Evolutionary conservation across 2,797 vertebrate species (phyloP), one percentile per base, ranked within the genome.

Genomic region (Anolis apletophallus): DNA sequence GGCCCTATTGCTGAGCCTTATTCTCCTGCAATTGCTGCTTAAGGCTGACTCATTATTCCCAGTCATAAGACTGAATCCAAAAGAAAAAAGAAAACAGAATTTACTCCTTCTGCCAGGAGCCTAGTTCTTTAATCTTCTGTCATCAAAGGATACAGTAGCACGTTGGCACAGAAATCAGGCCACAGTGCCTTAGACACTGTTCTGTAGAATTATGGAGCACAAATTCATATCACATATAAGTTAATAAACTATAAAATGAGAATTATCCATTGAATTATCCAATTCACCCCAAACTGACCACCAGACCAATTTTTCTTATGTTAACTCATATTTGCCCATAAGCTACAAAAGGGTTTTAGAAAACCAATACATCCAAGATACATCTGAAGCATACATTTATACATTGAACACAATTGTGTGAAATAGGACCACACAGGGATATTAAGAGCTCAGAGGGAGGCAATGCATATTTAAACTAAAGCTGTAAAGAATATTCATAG

Each of bases 341-440:
- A 87, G 78, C 26, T 87, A 91, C 77, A 88, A 93, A 94, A 94
- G 88, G 91, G 50, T 86, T 91, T 50, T 5, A 89, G 91, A 77
- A 77, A 77, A 89, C 80, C 11, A 88, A n/a, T 23, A 88, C 77
- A 11, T 64, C 17, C 26, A 67, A 75, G 2, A 46, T n/a, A 40
- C 59, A 52, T 68, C 46, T 36, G 29, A 67, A 80, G 40, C 12
- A 46, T 32, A n/a, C 21, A 1, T 73, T 52, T 80, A 72, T 12
- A 81, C 32, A 21, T 54, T 57, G 1, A 26, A 21, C 16, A 50
- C 72, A 52, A 54, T 59, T 7, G 13, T 19, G 26, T 81, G 11
- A 7, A 61, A 46, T 36, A 61, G 19, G 23, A 32, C 21, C 52
- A 72, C 3, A 69, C 9, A 11, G 46, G 8, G 12, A n/a, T 34